Conservation (phyloP, 2,797 vertebrate species). For the Enteromius thamalakanensis region DNA sequence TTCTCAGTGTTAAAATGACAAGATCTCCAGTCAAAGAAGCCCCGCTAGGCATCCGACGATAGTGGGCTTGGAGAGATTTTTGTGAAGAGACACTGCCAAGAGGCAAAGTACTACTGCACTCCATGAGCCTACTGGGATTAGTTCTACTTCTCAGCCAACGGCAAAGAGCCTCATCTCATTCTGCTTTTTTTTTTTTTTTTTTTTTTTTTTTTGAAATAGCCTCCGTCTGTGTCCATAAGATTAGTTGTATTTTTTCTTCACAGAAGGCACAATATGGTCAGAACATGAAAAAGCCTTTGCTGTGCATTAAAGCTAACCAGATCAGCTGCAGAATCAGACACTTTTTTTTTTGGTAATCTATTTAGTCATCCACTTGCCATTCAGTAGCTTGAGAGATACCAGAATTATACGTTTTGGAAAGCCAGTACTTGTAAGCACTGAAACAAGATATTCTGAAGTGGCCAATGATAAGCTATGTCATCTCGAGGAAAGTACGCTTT, state of each 20-base stretch:
- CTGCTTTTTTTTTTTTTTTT: constrained; percentile 49
- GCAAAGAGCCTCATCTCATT: constrained; percentile 71
- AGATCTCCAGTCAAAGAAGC: constrained; percentile 83
- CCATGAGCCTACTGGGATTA: constrained; percentile 80
- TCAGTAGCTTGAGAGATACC: constrained; percentile 29
- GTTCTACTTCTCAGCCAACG: constrained; percentile 74
- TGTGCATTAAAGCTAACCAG: constrained; percentile 65
- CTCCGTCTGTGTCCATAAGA: constrained; percentile 70
- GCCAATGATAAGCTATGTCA: constrained; percentile 55
- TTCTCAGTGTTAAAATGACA: constrained; percentile 91
- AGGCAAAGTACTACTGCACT: constrained; percentile 81
- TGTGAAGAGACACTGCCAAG: constrained; percentile 83
- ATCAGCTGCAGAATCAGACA: constrained; percentile 53
- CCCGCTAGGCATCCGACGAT: constrained; percentile 80
- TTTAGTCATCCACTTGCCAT: constrained; percentile 27
- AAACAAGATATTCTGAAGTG: constrained; percentile 54
- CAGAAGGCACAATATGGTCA: constrained; percentile 75
- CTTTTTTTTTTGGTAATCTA: constrained; percentile 23
- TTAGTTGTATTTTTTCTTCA: constrained; percentile 48
- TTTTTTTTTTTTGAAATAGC: constrained; percentile 68
- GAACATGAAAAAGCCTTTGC: constrained; percentile 74
- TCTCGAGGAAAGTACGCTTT: constrained; percentile 43
- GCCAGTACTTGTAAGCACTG: constrained; percentile 35
- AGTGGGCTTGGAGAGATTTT: constrained; percentile 75
- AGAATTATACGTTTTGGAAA: constrained; percentile 36